Base-by-base conservation (phyloP, 2,888 invertebrate species). In the Eupithecia inturbata region DNA sequence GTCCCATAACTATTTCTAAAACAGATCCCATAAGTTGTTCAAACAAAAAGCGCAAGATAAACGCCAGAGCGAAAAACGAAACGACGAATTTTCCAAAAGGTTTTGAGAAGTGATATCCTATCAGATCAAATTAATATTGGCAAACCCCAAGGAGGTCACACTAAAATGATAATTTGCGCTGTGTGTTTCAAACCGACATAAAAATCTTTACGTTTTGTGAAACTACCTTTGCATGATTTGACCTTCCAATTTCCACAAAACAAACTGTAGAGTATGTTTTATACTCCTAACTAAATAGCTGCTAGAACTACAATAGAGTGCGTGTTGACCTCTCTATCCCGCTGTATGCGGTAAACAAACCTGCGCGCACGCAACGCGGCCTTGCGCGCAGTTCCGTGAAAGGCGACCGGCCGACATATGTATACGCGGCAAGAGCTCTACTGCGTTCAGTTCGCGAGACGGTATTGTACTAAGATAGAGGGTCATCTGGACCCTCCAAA, bases 331-430 rank as follows among this genome's bases (percentile, higher is more conserved):
- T 57, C 57, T 26, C 57, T 14, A 26, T 53, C 22, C 22, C 22
- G 12, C 22, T 26, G 57, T 53, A 0, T 4, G 57, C 57, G 62
- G 49, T 62, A 62, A 31, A 14, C 28, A 28, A 26, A 16, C 60
- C 16, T 16, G 60, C 60, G 53, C 60, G 4, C 16, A 60, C 60
- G 26, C n/a, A 22, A 6, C 39, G 64, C 67, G 81, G 76, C 81
- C 81, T 81, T 79, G 81, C 75, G 68, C 28, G 36, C 36, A 76
- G 77, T 78, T 81, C 80, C 78, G 81, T 79, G 81, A 81, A 81
- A 81, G 79, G 79, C 75, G 75, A 74, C 71, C 73, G 75, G 64
- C 62, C 62, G 28, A 62, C 57, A 57, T n/a, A n/a, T n/a, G n/a
- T n/a, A n/a, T 26, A 26, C 57, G 3, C 53, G 22, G 49, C 57